Evolutionary conservation across 2,113 vertebrate species (phyloP).

Genomic region (Naja naja): DNA sequence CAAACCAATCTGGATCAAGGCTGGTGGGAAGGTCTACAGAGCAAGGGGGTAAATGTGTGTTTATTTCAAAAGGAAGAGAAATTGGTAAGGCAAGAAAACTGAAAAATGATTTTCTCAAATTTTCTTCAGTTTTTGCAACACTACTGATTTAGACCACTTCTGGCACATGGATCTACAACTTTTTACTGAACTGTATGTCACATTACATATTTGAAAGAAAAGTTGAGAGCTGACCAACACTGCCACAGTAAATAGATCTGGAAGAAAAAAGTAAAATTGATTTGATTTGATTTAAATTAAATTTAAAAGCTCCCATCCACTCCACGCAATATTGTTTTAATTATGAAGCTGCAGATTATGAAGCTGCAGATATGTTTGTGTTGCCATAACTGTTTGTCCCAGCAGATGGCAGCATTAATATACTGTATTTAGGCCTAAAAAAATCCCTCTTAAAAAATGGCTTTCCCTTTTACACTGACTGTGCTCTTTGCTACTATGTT

Average conservation of each 20-base stretch:
- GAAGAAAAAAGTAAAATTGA: not conserved
- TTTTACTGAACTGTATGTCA: not conserved
- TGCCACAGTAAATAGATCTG: not conserved
- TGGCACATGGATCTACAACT: not conserved
- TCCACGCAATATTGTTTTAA: not conserved
- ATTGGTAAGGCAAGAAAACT: not conserved
- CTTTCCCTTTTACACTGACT: not conserved
- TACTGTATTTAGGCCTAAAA: not conserved
- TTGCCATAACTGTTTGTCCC: not conserved
- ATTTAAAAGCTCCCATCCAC: not conserved
- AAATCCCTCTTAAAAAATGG: not conserved
- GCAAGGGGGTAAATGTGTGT: not conserved
- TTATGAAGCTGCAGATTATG: not conserved
- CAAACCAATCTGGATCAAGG: not conserved
- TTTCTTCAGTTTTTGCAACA: not conserved
- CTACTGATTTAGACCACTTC: not conserved
- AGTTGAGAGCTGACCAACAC: not conserved
- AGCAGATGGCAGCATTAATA: conserved; percentile 62
- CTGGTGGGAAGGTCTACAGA: not conserved
- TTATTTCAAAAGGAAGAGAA: not conserved
- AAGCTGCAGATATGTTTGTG: not conserved
- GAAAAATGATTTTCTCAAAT: not conserved
- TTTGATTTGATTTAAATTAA: not conserved
- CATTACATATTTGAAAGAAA: not conserved
- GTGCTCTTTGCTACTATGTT: not conserved